phyloP scores from a whole-genome alignment of 1,140 invertebrate genomes.

The Macrotrachela quadricornifera region DNA sequence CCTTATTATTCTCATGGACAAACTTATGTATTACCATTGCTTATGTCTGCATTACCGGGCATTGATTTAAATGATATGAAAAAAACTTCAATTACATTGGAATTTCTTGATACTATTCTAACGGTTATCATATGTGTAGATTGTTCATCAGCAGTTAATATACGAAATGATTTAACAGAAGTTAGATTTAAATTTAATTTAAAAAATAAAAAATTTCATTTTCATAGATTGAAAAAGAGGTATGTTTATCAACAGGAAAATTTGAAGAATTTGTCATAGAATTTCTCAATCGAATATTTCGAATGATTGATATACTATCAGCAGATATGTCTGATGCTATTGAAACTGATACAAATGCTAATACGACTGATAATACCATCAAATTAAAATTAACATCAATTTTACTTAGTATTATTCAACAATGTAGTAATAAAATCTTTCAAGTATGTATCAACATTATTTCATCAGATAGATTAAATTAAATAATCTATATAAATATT shows the following conservation, averaged over 20 bases:
- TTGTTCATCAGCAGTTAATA: conserved; percentile 47
- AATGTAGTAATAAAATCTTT: too few species aligned
- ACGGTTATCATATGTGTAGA: conserved; percentile 58
- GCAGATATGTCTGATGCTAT: too few species aligned
- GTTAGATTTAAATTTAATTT: too few species aligned
- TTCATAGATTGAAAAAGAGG: conserved; percentile 47
- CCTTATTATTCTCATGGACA: conserved; percentile 47
- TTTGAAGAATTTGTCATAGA: conserved; percentile 71
- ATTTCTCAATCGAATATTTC: conserved; percentile 36
- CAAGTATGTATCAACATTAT: too few species aligned
- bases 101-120: conserved; percentile 52
- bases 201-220: too few species aligned
- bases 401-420: too few species aligned
- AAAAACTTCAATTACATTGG: conserved; percentile 52
- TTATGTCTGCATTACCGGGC: conserved; percentile 56
- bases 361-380: too few species aligned
- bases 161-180: conserved; percentile 47
- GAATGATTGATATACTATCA: background rate
- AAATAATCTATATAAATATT: too few species aligned
- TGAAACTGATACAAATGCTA: too few species aligned
- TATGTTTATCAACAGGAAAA: conserved; percentile 54
- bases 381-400: too few species aligned
- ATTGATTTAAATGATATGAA: conserved; percentile 70
- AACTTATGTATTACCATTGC: conserved; percentile 52
- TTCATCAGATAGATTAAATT: too few species aligned